Conservation (phyloP, 2,888 invertebrate species). For the Magallana nippona region DNA sequence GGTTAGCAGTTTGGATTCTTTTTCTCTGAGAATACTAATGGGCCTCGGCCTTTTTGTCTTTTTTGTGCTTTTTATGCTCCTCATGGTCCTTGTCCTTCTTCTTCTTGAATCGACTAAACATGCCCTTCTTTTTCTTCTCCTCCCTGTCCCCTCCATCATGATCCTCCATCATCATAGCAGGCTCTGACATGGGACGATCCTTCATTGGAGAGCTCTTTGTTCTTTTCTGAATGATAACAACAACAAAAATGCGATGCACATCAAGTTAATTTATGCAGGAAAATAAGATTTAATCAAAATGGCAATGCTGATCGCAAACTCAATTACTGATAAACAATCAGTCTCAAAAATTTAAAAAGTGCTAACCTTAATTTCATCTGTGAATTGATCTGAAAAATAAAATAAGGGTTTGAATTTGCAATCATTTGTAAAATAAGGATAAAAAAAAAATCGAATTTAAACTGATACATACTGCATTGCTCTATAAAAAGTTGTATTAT, state of each 20-base stretch:
- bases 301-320: too few species aligned
- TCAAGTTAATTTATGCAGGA: too few species aligned
- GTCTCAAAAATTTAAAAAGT: background rate
- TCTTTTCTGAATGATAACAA: conserved; percentile 44
- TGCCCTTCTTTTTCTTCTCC: conserved; percentile 71
- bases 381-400: conserved; percentile 35
- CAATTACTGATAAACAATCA: too few species aligned
- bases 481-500: too few species aligned
- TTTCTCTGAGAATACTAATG: background rate
- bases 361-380: conserved; percentile 39
- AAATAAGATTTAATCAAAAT: too few species aligned
- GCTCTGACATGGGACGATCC: conserved; percentile 47
- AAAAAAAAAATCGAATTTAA: background rate
- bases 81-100: conserved; percentile 74
- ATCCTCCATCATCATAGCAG: conserved; percentile 39
- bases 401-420: too few species aligned
- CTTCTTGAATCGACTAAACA: conserved; percentile 78
- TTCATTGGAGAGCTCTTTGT: conserved; percentile 36
- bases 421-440: background rate
- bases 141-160: conserved; percentile 55
- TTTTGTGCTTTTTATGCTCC: conserved; percentile 63
- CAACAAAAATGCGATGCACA: background rate
- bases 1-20: background rate
- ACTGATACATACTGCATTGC: too few species aligned
- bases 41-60: conserved; percentile 56